Evolutionary conservation across 2,888 invertebrate genomes (phyloP).

Genomic region (Baronia brevicornis): DNA sequence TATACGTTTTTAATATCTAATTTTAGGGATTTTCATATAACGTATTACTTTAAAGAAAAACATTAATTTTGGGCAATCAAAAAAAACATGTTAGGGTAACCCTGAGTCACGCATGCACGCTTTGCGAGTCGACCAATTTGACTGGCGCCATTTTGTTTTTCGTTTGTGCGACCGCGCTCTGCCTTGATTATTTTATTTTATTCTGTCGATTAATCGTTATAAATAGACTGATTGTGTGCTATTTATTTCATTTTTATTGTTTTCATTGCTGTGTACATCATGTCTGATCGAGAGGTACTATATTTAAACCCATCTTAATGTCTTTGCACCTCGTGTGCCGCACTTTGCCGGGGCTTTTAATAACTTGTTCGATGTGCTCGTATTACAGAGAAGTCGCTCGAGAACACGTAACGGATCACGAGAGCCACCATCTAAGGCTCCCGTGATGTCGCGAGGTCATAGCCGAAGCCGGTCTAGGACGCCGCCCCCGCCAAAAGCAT

Average conservation of each 20-base stretch:
- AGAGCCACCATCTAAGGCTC: slow-evolving; percentile 57
- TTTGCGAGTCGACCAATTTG: background rate
- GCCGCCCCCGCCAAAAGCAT: slow-evolving; percentile 68
- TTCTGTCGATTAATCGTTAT: slow-evolving; percentile 34
- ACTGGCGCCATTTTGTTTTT: slow-evolving; percentile 29
- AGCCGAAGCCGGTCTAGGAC: slow-evolving; percentile 71
- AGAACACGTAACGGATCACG: slow-evolving; percentile 69
- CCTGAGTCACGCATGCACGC: background rate
- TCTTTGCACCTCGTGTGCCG: slow-evolving; percentile 45
- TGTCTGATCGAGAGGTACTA: slow-evolving; percentile 73
- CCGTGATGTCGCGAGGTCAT: slow-evolving; percentile 61
- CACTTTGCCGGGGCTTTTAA: slow-evolving; percentile 17
- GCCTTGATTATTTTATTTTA: slow-evolving; percentile 38
- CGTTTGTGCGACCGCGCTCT: slow-evolving; percentile 24
- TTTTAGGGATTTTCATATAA: too few relatives aligned
- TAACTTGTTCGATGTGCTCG: slow-evolving; percentile 8
- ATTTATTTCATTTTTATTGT: slow-evolving; percentile 37
- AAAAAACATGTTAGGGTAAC: background rate
- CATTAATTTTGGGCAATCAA: slow-evolving; percentile 1
- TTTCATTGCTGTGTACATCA: slow-evolving; percentile 37
- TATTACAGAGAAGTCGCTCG: slow-evolving; percentile 69
- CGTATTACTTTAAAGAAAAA: too few relatives aligned
- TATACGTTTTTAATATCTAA: too few relatives aligned
- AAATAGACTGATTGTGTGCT: slow-evolving; percentile 50
- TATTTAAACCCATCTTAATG: slow-evolving; percentile 37